Base-by-base conservation (phyloP, 1,140 invertebrate genomes). In the Penaeus japonicus region DNA sequence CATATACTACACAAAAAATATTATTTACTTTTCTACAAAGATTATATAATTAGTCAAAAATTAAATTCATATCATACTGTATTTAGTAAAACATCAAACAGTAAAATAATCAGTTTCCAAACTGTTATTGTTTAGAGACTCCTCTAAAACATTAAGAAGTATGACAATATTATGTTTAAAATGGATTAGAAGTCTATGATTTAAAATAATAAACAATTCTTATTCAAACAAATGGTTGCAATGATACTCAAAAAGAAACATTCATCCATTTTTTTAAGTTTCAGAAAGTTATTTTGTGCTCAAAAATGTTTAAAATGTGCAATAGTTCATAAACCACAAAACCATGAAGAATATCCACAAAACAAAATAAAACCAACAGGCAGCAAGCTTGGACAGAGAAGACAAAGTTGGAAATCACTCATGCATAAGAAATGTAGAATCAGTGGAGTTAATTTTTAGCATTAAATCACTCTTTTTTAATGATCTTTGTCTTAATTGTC, bases 321-420 rank as follows among this genome's bases (percentile, higher is more conserved):
- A 59, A 57, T 12, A 24, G n/a, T 24, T 70, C n/a, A 77, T 32
- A 77, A 77, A 5, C 30, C 73, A 77, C 39, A 39, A 57, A 32
- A 81, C 4, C 22, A 57, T 17, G 65, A 57, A 70, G 18, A 78
- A 77, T 77, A 84, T 73, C n/a, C 24, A 84, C 39, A 84, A 75
- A 24, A 20, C 65, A 30, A 24, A 84, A 75, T 65, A 75, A 70
- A 84, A 30, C 32, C 83, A 62, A 73, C 59, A 85, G 73, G 59
- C 84, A 85, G 84, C 84, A 85, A 85, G 84, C 84, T 85, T 85
- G 65, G 62, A 85, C 84, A 85, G 70, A 75, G 53, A 55, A 85
- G 84, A 70, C 73, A 78, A 75, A 78, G 54, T 78, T 17, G 57
- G 59, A 75, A 77, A 78, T 47, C 47, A 47, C 47, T 47, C 47